Evolutionary conservation across 2,113 vertebrate genomes (phyloP).

Genomic region (Donacobius atricapilla): DNA sequence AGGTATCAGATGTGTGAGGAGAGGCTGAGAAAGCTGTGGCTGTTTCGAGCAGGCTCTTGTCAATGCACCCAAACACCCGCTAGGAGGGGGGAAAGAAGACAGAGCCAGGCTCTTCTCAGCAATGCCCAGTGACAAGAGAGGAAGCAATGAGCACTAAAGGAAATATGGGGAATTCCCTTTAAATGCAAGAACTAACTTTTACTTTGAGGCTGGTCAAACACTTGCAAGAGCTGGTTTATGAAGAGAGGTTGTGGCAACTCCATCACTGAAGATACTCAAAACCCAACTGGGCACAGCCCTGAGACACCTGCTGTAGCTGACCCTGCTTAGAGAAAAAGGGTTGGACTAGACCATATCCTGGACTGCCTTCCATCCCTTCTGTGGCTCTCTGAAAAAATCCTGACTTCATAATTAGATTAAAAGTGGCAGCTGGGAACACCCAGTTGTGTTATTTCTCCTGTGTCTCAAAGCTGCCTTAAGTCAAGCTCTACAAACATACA

Average conservation of each 20-base stretch:
- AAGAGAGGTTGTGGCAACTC: not conserved
- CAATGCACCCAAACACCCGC: not conserved
- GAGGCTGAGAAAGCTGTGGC: not conserved
- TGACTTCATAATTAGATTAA: not conserved
- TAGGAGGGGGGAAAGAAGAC: not conserved
- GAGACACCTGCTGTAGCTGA: not conserved
- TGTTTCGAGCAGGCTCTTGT: rapidly evolving
- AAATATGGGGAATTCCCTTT: not conserved
- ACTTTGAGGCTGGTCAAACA: not conserved
- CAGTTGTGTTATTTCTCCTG: not conserved
- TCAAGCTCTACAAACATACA: not conserved
- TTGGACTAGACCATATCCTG: not conserved
- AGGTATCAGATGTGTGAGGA: not conserved
- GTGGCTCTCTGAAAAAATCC: not conserved
- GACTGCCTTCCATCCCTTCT: not conserved
- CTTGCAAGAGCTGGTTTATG: not conserved
- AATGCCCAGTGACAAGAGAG: not conserved
- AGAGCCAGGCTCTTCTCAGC: not conserved
- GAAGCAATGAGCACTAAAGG: not conserved
- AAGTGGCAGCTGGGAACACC: not conserved
- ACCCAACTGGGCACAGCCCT: not conserved
- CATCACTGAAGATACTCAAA: not conserved
- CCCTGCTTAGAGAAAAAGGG: not conserved
- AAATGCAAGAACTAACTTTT: not conserved
- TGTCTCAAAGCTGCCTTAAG: not conserved